A percentile compares a stretch with the other conserved stretches of the same genome.
These are phyloP conservation scores for Poeciliopsis infans DNA, from an alignment of 2,797 vertebrate species.

Conservation along the genomic window DNA sequence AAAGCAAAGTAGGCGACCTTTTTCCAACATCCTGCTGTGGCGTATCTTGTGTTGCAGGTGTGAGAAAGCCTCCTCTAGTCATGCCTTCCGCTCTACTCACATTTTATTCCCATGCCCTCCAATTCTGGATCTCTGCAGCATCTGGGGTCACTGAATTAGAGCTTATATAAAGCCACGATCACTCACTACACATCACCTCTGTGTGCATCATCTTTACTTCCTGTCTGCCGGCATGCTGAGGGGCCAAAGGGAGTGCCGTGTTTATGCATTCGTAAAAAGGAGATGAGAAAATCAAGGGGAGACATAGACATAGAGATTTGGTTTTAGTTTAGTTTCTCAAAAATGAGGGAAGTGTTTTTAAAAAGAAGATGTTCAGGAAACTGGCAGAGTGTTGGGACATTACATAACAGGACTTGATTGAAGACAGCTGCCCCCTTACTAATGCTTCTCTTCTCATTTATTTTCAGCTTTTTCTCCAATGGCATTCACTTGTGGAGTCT, in stretches of 20 bases:
- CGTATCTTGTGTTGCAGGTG: constrained; percentile 30
- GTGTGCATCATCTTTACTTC: constrained; percentile 30
- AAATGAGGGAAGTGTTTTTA: neutral
- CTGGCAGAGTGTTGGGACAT: constrained; percentile 36
- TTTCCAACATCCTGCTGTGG: constrained; percentile 15
- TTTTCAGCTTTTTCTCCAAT: constrained; percentile 5
- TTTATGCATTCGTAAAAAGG: constrained; percentile 18
- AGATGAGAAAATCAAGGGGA: neutral
- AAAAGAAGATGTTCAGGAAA: constrained; percentile 21
- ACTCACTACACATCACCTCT: constrained; percentile 46
- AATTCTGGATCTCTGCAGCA: constrained; percentile 51
- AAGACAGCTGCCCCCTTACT: constrained; percentile 18
- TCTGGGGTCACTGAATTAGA: constrained; percentile 62
- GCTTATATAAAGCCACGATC: constrained; percentile 61
- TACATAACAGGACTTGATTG: constrained; percentile 49
- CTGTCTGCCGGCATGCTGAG: constrained; percentile 28
- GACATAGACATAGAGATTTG: neutral
- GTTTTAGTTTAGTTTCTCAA: neutral
- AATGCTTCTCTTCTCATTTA: constrained; percentile 10
- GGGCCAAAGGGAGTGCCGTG: constrained; percentile 18
- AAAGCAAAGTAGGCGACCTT: constrained; percentile 18
- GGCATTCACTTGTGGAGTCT: constrained; percentile 1
- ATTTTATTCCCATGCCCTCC: neutral
- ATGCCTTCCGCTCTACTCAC: neutral
- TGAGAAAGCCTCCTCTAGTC: constrained; percentile 14